Base-by-base conservation (phyloP, 1,140 invertebrate genomes). In the Atta cephalotes region DNA sequence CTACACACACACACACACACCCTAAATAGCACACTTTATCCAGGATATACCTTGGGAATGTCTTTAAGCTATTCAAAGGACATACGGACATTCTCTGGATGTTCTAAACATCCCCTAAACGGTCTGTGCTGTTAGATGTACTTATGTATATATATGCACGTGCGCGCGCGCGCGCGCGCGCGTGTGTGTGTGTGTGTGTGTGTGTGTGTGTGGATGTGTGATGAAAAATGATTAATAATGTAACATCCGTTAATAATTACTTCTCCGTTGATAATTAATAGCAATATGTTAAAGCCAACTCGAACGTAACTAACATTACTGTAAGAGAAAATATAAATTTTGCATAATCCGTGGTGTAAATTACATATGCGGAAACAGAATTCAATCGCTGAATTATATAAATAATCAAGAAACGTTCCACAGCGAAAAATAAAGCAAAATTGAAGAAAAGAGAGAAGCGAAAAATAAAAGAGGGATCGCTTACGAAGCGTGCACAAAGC, bases 241-340 rank as follows among this genome's bases (percentile, higher is more conserved):
- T 16, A 9, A 7, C 3, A 5, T 25, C 35, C 21, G 18, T 45
- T 45, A 16, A 18, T 21, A 62, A 78, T 65, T 78, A 45, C 31
- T 31, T 31, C 31, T 25, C 21, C 14, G 12, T 45, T 45, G 21
- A 18, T 21, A 63, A 78, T 65, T 78, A 45, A 45, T 45, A 45
- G 35, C 74, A 39, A 78, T 45, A 62, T n/a, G 14, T 10, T 35
- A 76, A 58, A 21, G 31, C 53, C 10, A 45, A 39, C 5, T 49
- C 39, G 35, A n/a, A 58, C 16, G 35, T 45, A 25, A 78, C 9
- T 78, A 25, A 78, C 25, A 16, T 65, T 6, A 65, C 1, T 16
- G 5, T 45, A 77, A 39, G 21, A 28, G n/a, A 58, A 74, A 74
- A 74, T 35, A 9, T 65, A 80, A 80, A 68, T 80, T 39, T 12